Conservation (phyloP, 2,113 vertebrate species). For the Anthoscopus minutus region DNA sequence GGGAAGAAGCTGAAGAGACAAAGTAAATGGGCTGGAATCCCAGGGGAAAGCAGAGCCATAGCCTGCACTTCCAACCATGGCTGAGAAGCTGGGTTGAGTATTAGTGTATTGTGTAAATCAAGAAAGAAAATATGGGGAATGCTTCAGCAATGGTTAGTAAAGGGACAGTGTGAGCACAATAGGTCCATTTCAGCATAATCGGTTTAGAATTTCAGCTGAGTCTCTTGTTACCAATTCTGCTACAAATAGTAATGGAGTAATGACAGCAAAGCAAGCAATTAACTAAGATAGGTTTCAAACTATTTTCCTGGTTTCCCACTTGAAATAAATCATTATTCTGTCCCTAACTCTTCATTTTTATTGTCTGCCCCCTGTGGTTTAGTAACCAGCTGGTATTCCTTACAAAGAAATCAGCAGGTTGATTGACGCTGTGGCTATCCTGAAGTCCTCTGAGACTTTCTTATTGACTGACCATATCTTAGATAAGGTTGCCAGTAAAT, state of each 20-base stretch:
- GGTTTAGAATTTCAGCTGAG: background rate
- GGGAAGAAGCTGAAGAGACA: conserved; percentile 12
- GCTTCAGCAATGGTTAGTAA: background rate
- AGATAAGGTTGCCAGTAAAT: conserved; percentile 44
- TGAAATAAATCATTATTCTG: conserved; percentile 10
- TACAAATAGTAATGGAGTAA: background rate
- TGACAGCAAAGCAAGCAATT: background rate
- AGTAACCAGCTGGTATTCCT: conserved; percentile 25
- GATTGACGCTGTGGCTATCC: conserved; percentile 10
- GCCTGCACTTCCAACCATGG: background rate
- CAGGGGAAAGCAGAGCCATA: background rate
- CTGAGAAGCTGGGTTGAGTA: background rate
- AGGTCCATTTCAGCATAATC: background rate
- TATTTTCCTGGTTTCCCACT: background rate
- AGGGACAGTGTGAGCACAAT: background rate
- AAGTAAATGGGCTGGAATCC: background rate
- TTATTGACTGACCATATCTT: conserved; percentile 42
- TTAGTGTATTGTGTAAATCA: background rate
- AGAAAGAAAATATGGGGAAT: background rate
- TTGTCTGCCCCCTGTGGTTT: background rate
- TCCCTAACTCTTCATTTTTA: background rate
- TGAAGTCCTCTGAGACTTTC: conserved; percentile 24
- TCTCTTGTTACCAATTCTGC: background rate
- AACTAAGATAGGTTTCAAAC: background rate
- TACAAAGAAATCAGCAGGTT: conserved; percentile 29